Percentiles rank a stretch among this genome's conserved stretches.
These are phyloP conservation scores for Tetrax tetrax DNA, from an alignment of 2,113 vertebrate genomes.

Conservation along the genomic window DNA sequence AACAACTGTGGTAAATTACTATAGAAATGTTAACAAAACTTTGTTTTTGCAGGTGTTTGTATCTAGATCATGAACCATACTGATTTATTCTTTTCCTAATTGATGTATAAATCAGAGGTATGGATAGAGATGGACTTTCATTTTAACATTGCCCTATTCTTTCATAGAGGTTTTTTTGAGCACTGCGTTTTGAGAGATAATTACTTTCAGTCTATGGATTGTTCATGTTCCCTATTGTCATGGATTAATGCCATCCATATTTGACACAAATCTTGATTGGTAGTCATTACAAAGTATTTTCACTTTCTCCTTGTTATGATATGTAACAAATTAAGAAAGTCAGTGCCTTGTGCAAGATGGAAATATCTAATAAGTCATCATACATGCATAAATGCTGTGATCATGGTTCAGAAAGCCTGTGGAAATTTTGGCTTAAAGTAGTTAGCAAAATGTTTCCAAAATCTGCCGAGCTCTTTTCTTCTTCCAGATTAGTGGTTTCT, in stretches of 20 bases:
- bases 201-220: not conserved
- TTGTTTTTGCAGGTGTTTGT: not conserved
- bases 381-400: not conserved
- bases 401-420: not conserved
- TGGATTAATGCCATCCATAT: not conserved
- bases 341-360: conserved; percentile 15
- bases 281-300: conserved; percentile 19
- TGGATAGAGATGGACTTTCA: not conserved
- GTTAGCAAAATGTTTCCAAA: conserved; percentile 16
- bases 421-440: conserved; percentile 16
- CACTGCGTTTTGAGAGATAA: not conserved
- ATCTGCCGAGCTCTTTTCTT: conserved; percentile 19
- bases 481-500: conserved; percentile 30
- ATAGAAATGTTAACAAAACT: not conserved
- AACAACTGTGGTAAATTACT: not conserved
- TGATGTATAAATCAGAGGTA: not conserved
- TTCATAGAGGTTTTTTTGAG: not conserved
- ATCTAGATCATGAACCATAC: not conserved
- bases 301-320: conserved; percentile 28
- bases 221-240: not conserved
- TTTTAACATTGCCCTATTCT: not conserved
- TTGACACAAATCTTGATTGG: not conserved
- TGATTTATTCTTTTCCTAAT: not conserved
- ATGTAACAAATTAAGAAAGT: conserved; percentile 2
- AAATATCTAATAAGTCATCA: conserved; percentile 23